Conservation (phyloP, 1,140 invertebrate genomes). For the Bombyx mandarina region DNA sequence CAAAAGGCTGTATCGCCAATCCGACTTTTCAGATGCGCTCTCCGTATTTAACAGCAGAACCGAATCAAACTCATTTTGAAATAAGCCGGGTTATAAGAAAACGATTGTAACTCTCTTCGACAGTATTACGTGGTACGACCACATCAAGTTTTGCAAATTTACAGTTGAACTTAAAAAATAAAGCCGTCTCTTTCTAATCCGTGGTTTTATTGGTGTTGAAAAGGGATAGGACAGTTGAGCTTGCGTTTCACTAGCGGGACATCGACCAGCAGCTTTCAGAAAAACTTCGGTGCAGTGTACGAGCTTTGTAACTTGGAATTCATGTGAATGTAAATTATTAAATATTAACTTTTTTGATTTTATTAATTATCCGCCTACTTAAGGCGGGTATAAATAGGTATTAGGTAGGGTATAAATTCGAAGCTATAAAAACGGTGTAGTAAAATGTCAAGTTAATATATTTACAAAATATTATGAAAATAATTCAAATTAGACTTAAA, state of each 20-base stretch:
- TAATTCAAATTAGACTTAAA: too few relatives aligned
- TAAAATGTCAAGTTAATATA: too few relatives aligned
- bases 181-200: slow-evolving; percentile 36
- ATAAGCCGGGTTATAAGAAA: slow-evolving; percentile 41
- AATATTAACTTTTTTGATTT: neutral
- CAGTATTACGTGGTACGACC: slow-evolving; percentile 57
- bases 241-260: slow-evolving; percentile 63
- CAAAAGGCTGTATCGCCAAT: slow-evolving; percentile 31
- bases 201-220: slow-evolving; percentile 22
- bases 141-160: slow-evolving; percentile 62
- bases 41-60: slow-evolving; percentile 21
- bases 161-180: slow-evolving; percentile 20
- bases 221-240: slow-evolving; percentile 34
- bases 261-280: slow-evolving; percentile 70
- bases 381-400: too few relatives aligned
- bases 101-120: slow-evolving; percentile 56
- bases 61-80: slow-evolving; percentile 32
- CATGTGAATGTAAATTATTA: neutral
- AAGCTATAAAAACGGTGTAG: too few relatives aligned
- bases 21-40: slow-evolving; percentile 25
- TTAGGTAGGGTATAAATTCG: too few relatives aligned
- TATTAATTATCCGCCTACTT: too few relatives aligned
- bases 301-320: slow-evolving; percentile 44
- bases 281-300: slow-evolving; percentile 41
- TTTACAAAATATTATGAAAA: too few relatives aligned